Evolutionary conservation across 2,888 invertebrate species (phyloP).

Genomic region (Chalcosyrphus nemorum): DNA sequence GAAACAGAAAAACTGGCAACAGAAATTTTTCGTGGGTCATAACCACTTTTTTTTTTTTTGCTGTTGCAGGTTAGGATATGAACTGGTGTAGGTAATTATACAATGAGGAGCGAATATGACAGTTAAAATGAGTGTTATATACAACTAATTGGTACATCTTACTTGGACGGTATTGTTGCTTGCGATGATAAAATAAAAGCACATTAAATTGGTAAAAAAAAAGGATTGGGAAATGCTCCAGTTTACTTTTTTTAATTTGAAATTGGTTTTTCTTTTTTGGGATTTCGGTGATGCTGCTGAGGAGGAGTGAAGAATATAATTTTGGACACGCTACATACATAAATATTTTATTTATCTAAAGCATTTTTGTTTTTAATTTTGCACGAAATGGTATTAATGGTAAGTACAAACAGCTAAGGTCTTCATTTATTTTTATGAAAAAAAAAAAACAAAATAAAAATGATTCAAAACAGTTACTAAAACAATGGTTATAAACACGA

Average conservation of each 20-base stretch:
- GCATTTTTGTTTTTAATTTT: neutral
- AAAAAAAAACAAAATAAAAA: neutral
- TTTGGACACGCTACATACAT: slow-evolving; percentile 46
- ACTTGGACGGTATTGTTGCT: slow-evolving; percentile 36
- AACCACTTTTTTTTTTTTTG: slow-evolving; percentile 3
- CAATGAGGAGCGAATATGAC: slow-evolving; percentile 28
- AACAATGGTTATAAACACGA: neutral
- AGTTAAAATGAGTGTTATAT: slow-evolving; percentile 49
- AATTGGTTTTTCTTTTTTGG: slow-evolving; percentile 18
- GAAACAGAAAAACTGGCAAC: slow-evolving; percentile 2
- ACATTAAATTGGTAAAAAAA: slow-evolving; percentile 21
- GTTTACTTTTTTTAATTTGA: slow-evolving; percentile 2
- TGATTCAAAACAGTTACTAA: neutral
- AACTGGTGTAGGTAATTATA: slow-evolving; percentile 14
- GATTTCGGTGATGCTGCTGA: slow-evolving; percentile 53
- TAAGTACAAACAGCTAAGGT: neutral
- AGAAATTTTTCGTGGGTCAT: slow-evolving; percentile 21
- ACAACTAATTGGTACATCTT: slow-evolving; percentile 34
- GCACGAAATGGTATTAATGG: neutral
- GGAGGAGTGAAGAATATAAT: slow-evolving; percentile 43
- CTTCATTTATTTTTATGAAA: neutral
- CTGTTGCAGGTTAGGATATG: slow-evolving; percentile 1
- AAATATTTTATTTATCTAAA: slow-evolving; percentile 11
- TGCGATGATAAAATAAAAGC: slow-evolving; percentile 49
- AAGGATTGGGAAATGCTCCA: slow-evolving; percentile 12